Base-by-base conservation (phyloP, 2,888 invertebrate species). In the Minunthozetes semirufus region DNA sequence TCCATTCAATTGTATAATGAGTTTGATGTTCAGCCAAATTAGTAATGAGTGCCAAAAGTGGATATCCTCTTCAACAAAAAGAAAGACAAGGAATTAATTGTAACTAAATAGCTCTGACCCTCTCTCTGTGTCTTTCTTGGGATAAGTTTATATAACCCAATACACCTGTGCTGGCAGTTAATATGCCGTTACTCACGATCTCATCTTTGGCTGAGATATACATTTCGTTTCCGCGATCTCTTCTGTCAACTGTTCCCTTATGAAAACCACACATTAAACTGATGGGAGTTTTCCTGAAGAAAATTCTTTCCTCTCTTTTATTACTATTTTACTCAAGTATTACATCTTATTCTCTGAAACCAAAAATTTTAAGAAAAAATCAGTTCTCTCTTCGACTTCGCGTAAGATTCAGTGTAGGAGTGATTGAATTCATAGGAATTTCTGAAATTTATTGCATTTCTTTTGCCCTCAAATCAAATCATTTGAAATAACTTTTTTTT, bases 11-110 rank as follows among this genome's bases (percentile, higher is more conserved):
- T 48, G 46, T 48, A 11, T 48, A 48, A 15, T 15, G 17, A 48
- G 3, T 48, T 53, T 53, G 53, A 53, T 53, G 48, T 48, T 48
- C n/a, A 48, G 53, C 53, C 53, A 53, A 53, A 53, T 53, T 53
- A 53, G 53, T 11, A 48, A 22, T 56, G 22, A 56, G 25, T 56
- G 56, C 22, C 25, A 56, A 25, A 56, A 56, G 15, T 8, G 56
- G 6, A 6, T 25, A 9, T 56, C 25, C 11, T 56, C 9, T 56
- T 2, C 53, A 8, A 53, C 4, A n/a, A 19, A 53, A 53, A 48
- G 48, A 48, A 8, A n/a, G n/a, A 8, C 15, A 53, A 15, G 19
- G 19, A 53, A 53, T 53, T 48, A 48, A 17, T 17, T 48, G 15
- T 17, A 48, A 48, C 48, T 13, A 11, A 25, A 56, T 53, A 53